phyloP scores from a whole-genome alignment of 2,797 vertebrate genomes.

The Streptopelia turtur region DNA sequence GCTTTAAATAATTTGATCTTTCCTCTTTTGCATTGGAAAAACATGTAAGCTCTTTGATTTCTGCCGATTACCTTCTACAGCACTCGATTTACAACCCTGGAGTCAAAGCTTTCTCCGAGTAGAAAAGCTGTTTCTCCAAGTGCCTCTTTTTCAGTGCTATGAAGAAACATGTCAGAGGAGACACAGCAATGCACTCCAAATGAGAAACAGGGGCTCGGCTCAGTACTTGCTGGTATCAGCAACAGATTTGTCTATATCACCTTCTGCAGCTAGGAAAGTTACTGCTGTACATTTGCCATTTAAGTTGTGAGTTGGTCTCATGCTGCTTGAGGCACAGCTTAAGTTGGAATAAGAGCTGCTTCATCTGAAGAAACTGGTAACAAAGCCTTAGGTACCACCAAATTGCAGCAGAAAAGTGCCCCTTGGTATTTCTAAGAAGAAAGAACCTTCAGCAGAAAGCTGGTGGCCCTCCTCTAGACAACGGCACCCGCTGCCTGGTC shows the following conservation, averaged over 20 bases:
- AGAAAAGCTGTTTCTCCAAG: constrained; percentile 59
- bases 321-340: constrained; percentile 39
- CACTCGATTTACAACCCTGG: constrained; percentile 42
- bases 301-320: constrained; percentile 45
- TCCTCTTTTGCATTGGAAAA: constrained; percentile 6
- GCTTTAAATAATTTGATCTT: constrained; percentile 21
- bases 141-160: constrained; percentile 47
- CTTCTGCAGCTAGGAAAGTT: constrained; percentile 68
- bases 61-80: background rate
- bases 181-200: constrained; percentile 55
- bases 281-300: constrained; percentile 41
- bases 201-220: constrained; percentile 55
- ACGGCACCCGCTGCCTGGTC: background rate
- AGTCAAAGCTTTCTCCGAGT: constrained; percentile 25
- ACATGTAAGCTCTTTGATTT: background rate
- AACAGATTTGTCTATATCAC: constrained; percentile 74
- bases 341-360: constrained; percentile 40
- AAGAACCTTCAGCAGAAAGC: constrained; percentile 18
- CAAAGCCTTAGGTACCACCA: constrained; percentile 27
- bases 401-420: background rate
- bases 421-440: background rate
- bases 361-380: constrained; percentile 42
- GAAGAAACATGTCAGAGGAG: constrained; percentile 62
- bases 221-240: constrained; percentile 66
- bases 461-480: background rate